Base-by-base conservation (phyloP, 2,797 vertebrate genomes). In the Malacoraja senta region DNA sequence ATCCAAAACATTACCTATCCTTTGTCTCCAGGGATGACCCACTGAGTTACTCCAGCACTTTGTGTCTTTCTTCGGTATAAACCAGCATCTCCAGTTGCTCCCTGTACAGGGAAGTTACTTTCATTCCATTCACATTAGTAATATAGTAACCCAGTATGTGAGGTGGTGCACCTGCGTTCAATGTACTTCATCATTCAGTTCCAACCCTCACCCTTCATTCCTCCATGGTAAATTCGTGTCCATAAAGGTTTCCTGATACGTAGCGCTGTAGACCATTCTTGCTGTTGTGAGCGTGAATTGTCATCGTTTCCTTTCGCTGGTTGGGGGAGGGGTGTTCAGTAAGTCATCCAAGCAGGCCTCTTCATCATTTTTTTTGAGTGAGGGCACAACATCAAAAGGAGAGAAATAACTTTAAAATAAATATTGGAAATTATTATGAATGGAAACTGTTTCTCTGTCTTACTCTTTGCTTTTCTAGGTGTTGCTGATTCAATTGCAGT, bases 401-500 rank as follows among this genome's bases (percentile, higher is more conserved):
- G 17, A 10, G 12, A 83, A 19, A 68, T 65, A 88, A 68, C 10
- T n/a, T n/a, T 35, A 32, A 2, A 32, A 8, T 63, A 88, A 88
- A 35, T 35, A 88, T 35, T 88, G 32, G 32, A 21, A 19, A 32
- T 65, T 10, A 79, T 79, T 83, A 83, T 13, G 9, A 58, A 83
- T 61, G 2, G 32, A 3, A 83, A 58, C 58, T 58, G 24, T 9
- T 83, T 61, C 24, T 26, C 21, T 24, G 15, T 68, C 63, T 13
- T 74, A 10, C 61, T 74, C 32, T 71, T 93, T 74, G 71, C 94
- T 91, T 94, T 93, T 77, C n/a, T 95, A 99, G 98, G 98, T 94
- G 97, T 98, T 93, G 97, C 98, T 80, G 98, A 98, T 95, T 96
- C 94, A 1, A 98, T 98, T 93, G 96, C 97, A 93, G 95, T 96